Base-by-base conservation (phyloP, 37 sponge, comb jelly and placozoan species). In the Trichoplax adhaerens region DNA sequence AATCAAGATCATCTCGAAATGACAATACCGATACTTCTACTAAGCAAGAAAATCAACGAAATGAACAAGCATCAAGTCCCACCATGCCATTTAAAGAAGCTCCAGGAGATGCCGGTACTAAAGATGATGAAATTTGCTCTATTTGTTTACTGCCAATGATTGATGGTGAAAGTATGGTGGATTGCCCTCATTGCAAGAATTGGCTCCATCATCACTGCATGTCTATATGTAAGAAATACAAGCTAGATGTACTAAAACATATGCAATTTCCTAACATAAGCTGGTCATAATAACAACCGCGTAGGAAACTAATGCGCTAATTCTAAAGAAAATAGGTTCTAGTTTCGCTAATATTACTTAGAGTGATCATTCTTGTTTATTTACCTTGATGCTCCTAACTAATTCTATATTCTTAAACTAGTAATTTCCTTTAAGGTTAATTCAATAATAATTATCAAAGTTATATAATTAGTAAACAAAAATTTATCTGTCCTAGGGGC, bases 131-230 rank as follows among this genome's bases (percentile, higher is more conserved):
- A 2, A 58, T 85, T 8, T 89, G 90, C 72, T 86, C 90, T 0
- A 89, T 89, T 58, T 89, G 90, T 59, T 79, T 89, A 4, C 79
- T 80, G 52, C 57, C 56, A 8, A 71, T 89, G 62, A 86, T 78
- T 53, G 80, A 77, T 1, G 83, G 86, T 10, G 90, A 89, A 62
- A 84, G 79, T 48, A 72, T 89, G 1, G 62, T 83, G 48, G 71
- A 77, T 0, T 85, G 86, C 68, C 46, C 71, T 57, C 61, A 70
- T 0, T 89, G 90, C 58, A 58, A 62, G 54, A 89, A 85, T 64
- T 68, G 73, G 49, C 78, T 89, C 1, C 90, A 89, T 56, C 86
- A 82, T n/a, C 86, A 89, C 79, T 89, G 90, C 74, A 89, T 89
- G 86, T 76, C 79, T 52, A 82, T 85, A 53, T 89, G 90, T 89